These are phyloP conservation scores for Scleropages formosus DNA, from an alignment of 2,797 vertebrate species.

Conservation along the genomic window DNA sequence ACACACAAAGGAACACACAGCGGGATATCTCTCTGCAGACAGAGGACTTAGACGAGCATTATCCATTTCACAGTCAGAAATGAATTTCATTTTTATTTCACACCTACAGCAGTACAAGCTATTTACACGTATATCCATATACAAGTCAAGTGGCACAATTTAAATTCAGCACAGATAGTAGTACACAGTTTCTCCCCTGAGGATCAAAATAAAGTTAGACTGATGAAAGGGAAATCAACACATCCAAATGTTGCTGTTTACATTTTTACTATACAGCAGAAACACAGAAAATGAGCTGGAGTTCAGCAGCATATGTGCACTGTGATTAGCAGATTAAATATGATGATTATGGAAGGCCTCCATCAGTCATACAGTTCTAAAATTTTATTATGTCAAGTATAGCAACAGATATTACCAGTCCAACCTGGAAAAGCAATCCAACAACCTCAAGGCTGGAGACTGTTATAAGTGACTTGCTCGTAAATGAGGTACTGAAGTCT, in stretches of 20 bases:
- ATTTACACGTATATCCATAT: slow-evolving; percentile 39
- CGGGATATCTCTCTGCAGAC: slow-evolving; percentile 10
- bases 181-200: slow-evolving; percentile 35
- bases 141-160: slow-evolving; percentile 44
- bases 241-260: slow-evolving; percentile 30
- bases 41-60: slow-evolving; percentile 36
- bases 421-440: no score
- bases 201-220: slow-evolving; percentile 31
- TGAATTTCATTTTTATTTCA: slow-evolving; percentile 36
- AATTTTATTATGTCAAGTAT: no score
- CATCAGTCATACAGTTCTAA: no score
- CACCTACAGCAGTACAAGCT: slow-evolving; percentile 28
- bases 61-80: slow-evolving; percentile 11
- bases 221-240: slow-evolving; percentile 40
- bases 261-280: not conserved
- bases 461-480: no score
- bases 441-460: no score
- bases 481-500: no score
- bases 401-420: no score
- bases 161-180: slow-evolving; percentile 35
- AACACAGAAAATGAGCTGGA: slow-evolving; percentile 2
- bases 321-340: slow-evolving; percentile 19
- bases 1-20: slow-evolving; percentile 22
- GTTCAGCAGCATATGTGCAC: not conserved
- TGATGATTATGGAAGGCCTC: no score